These are phyloP conservation scores for Dicaeum eximium DNA, from an alignment of 2,113 vertebrate genomes.

Conservation along the genomic window DNA sequence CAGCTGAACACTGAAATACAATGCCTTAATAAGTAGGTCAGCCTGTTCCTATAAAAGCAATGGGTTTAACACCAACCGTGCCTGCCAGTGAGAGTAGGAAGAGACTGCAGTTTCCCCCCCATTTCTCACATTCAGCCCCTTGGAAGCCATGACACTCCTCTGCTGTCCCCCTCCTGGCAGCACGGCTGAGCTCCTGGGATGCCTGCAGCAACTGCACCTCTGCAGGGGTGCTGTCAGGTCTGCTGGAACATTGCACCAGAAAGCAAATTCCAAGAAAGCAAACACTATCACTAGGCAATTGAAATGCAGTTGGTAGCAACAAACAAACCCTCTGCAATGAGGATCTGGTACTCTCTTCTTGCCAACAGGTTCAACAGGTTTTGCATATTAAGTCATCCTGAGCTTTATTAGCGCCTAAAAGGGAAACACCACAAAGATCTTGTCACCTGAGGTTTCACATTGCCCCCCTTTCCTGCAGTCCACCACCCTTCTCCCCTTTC, in stretches of 20 bases:
- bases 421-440: not conserved
- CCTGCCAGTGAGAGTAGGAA: not conserved
- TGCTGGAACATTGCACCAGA: slow-evolving; percentile 20
- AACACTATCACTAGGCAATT: slow-evolving; percentile 63
- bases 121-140: not conserved
- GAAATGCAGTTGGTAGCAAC: slow-evolving; percentile 54
- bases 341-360: not conserved
- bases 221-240: not conserved
- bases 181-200: not conserved
- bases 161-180: accelerated
- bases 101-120: accelerated
- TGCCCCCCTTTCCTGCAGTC: not conserved
- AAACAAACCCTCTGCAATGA: not conserved
- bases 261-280: slow-evolving; percentile 55
- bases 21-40: slow-evolving; percentile 55
- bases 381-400: not conserved
- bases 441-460: not conserved
- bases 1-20: slow-evolving; percentile 8
- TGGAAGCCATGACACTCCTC: accelerated
- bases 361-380: slow-evolving; percentile 60
- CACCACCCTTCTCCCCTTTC: not conserved
- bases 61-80: not conserved
- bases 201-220: not conserved
- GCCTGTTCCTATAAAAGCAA: slow-evolving; percentile 23
- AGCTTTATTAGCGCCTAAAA: not conserved